A percentile compares a stretch with the other conserved stretches of the same genome.
Conservation (phyloP, 2,797 vertebrate genomes). For the Fringilla coelebs region DNA sequence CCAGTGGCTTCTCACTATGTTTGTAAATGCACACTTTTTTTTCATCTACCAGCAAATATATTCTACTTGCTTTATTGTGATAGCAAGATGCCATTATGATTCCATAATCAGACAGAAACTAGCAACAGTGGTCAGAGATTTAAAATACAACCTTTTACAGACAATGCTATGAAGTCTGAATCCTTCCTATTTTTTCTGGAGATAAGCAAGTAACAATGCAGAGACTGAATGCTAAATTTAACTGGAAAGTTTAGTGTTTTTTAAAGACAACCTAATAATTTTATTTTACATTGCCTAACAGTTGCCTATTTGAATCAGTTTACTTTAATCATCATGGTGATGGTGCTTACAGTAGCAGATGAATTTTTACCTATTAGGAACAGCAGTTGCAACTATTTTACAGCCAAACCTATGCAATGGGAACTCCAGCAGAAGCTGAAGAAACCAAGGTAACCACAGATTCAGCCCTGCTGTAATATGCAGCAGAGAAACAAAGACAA, state of each 20-base stretch:
- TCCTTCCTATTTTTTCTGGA: neutral
- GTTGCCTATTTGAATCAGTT: neutral
- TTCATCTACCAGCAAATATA: neutral
- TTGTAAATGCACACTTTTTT: neutral
- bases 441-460: conserved; percentile 14
- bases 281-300: neutral
- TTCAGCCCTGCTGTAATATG: neutral
- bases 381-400: neutral
- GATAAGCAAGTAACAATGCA: neutral
- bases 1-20: neutral
- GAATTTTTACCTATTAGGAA: neutral
- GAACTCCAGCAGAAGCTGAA: neutral
- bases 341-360: neutral
- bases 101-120: neutral
- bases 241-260: neutral
- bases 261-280: neutral
- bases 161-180: neutral
- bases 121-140: neutral
- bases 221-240: neutral
- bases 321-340: neutral
- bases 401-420: neutral
- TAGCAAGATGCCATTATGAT: neutral
- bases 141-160: neutral
- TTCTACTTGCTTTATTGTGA: neutral
- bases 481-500: neutral